Evolutionary conservation across 2,888 invertebrate species (phyloP), one percentile per base, ranked within the genome.

Genomic region (Euplexia lucipara): DNA sequence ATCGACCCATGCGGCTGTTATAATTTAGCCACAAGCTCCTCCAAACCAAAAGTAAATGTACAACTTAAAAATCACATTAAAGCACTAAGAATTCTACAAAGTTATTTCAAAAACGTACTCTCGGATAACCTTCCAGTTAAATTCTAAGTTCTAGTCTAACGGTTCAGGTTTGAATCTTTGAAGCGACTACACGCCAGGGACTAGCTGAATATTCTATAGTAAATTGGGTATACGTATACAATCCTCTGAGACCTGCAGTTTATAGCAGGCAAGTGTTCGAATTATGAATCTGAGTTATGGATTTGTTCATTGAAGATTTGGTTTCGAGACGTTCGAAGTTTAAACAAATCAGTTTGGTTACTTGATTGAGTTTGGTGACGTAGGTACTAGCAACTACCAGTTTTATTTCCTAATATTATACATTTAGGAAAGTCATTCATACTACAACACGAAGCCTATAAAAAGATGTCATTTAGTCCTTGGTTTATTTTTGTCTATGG

Each of bases 191-290:
- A 75, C 83, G 22, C 78, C 32, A 1, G 78, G 78, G 84, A 75
- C 47, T 26, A 26, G 41, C 57, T 67, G 81, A 80, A 83, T 85
- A 86, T 85, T 86, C 82, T 71, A 72, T 68, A 78, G 78, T 80
- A 84, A 85, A 86, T 86, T 85, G 80, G 81, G 82, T 83, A 84
- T 83, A 75, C 79, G 82, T 83, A 84, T 83, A 75, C 79, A 73
- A 69, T 67, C 74, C 70, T 78, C 76, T 75, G 79, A 65, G 74
- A 73, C 65, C 45, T 58, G 65, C 65, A 70, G 68, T 72, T 63
- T 71, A 71, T 67, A 60, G 54, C 52, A 34, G 41, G 42, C 56
- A 22, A 52, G 12, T 53, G 47, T 67, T 63, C 54, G 59, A 60
- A 48, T 56, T 68, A 44, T 22, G 18, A 64, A 58, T 62, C 35